Evolutionary conservation across 2,797 vertebrate genomes (phyloP).

Genomic region (Hafferia zeledoni): DNA sequence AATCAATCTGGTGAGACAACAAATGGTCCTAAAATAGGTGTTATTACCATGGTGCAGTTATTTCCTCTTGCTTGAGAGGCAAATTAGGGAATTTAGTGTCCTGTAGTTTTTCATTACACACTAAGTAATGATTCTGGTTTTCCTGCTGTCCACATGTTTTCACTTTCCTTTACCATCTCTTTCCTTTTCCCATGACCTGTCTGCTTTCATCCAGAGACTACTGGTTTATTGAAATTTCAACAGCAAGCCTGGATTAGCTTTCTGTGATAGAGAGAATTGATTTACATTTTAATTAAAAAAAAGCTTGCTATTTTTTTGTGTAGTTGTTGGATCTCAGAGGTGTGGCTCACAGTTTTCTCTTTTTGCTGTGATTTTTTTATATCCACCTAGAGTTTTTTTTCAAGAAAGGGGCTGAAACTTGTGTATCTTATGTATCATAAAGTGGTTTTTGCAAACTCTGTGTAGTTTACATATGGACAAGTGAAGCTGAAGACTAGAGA

Average conservation of each 20-base stretch:
- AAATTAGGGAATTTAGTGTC: constrained; percentile 2
- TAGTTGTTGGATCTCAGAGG: not conserved
- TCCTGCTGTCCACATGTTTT: not conserved
- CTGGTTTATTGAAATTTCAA: not conserved
- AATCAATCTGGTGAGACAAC: constrained; percentile 11
- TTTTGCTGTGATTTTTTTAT: not conserved
- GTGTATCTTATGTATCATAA: not conserved
- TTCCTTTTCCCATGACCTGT: not conserved
- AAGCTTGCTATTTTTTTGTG: not conserved
- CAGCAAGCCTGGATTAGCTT: not conserved
- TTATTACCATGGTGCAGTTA: not conserved
- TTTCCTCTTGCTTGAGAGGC: constrained; percentile 2
- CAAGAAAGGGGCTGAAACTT: not conserved
- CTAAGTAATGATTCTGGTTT: not conserved
- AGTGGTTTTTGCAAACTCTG: not conserved
- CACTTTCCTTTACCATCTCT: not conserved
- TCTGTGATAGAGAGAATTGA: not conserved
- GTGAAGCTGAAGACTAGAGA: not conserved
- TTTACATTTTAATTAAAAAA: not conserved
- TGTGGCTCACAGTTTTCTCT: not conserved
- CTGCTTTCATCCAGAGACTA: not conserved
- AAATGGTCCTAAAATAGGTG: constrained; percentile 14
- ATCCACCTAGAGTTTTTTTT: not conserved
- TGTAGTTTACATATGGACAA: not conserved
- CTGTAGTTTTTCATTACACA: not conserved